phyloP scores from a whole-genome alignment of 2,888 invertebrate genomes.

The Lymantria dispar region DNA sequence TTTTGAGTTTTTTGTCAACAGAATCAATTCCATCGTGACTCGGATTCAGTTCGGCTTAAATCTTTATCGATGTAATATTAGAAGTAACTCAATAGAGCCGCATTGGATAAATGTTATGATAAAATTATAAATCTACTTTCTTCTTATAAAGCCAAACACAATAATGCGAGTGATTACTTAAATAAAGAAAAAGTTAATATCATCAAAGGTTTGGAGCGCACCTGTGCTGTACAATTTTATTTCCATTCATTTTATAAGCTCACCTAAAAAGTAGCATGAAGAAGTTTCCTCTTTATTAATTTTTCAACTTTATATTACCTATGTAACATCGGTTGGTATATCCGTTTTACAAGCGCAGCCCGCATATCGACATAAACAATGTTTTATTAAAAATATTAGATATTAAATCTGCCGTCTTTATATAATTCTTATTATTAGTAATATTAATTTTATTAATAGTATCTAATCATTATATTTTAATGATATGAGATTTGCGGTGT shows the following conservation, averaged over 20 bases:
- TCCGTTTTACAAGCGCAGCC: slow-evolving; percentile 50
- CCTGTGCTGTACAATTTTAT: slow-evolving; percentile 80
- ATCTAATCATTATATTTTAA: too few relatives aligned
- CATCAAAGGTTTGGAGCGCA: slow-evolving; percentile 77
- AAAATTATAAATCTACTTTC: slow-evolving; percentile 19
- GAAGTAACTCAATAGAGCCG: slow-evolving; percentile 15
- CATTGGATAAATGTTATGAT: slow-evolving; percentile 17
- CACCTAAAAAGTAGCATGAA: slow-evolving; percentile 75
- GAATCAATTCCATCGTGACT: slow-evolving; percentile 62
- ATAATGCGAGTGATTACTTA: slow-evolving; percentile 51
- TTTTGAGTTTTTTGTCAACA: slow-evolving; percentile 46
- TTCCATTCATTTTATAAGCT: slow-evolving; percentile 81
- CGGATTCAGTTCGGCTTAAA: slow-evolving; percentile 52
- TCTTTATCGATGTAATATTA: slow-evolving; percentile 29
- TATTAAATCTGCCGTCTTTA: too few relatives aligned
- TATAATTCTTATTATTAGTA: too few relatives aligned
- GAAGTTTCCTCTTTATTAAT: slow-evolving; percentile 81
- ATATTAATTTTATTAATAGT: too few relatives aligned
- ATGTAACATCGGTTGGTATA: slow-evolving; percentile 68
- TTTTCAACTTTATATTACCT: slow-evolving; percentile 82
- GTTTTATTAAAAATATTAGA: slow-evolving; percentile 23
- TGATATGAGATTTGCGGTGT: too few relatives aligned
- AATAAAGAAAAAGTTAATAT: slow-evolving; percentile 78
- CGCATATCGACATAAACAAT: slow-evolving; percentile 31
- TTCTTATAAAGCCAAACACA: slow-evolving; percentile 34